A percentile compares a stretch with the other conserved stretches of the same genome.
Evolutionary conservation across 2,113 vertebrate genomes (phyloP).

Genomic region (Lophotis ruficrista): DNA sequence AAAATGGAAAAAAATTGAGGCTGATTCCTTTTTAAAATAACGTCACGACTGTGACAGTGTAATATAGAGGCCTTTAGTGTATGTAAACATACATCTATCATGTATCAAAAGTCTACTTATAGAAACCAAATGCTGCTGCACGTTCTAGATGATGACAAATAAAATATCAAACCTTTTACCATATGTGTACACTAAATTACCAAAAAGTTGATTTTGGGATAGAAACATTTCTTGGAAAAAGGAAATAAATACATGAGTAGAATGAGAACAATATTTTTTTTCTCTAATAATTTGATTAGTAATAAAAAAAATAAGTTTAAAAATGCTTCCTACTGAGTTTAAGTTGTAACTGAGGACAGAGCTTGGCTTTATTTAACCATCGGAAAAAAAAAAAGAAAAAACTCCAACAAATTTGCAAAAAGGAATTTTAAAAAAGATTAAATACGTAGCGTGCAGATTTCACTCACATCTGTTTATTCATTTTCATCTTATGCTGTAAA

Average conservation of each 20-base stretch:
- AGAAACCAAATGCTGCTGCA: not conserved
- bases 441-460: not conserved
- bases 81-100: not conserved
- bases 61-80: not conserved
- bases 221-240: not conserved
- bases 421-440: not conserved
- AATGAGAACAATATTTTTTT: not conserved
- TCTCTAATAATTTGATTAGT: not conserved
- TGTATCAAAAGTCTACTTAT: not conserved
- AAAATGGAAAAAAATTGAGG: not conserved
- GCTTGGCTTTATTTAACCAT: not conserved
- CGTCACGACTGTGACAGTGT: not conserved
- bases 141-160: not conserved
- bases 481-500: not conserved
- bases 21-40: not conserved
- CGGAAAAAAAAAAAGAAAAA: not conserved
- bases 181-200: not conserved
- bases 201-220: not conserved
- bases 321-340: not conserved
- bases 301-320: not conserved
- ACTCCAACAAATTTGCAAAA: not conserved
- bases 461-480: conserved; percentile 11
- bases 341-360: not conserved
- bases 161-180: not conserved
- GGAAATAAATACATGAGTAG: not conserved